phyloP scores from a whole-genome alignment of 2,888 invertebrate species.

The Aethes cnicana region DNA sequence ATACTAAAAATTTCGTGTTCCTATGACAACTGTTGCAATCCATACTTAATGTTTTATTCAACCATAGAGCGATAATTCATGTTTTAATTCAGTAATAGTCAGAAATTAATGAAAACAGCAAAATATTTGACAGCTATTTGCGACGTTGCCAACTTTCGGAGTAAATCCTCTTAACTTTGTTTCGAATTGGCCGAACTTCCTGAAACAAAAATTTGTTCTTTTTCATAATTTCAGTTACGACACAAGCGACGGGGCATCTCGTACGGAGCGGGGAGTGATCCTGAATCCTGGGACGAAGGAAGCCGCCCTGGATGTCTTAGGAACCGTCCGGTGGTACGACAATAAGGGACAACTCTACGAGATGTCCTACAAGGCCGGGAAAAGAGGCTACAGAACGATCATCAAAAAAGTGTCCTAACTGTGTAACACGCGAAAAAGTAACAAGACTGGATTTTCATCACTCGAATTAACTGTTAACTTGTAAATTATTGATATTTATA shows the following conservation, averaged over 20 bases:
- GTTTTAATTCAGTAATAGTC: too few species aligned
- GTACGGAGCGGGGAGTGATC: slow-evolving; percentile 74
- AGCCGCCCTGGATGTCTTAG: slow-evolving; percentile 65
- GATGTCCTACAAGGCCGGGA: slow-evolving; percentile 78
- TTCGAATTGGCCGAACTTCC: too few species aligned
- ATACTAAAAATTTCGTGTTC: too few species aligned
- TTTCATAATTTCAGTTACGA: slow-evolving; percentile 61
- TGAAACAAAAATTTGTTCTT: slow-evolving; percentile 37
- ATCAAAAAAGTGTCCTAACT: slow-evolving; percentile 65
- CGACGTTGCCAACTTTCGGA: too few species aligned
- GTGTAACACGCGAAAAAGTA: slow-evolving; percentile 31
- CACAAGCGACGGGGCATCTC: slow-evolving; percentile 77
- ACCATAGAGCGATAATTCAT: too few species aligned
- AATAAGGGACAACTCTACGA: slow-evolving; percentile 73
- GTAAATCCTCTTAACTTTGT: too few species aligned
- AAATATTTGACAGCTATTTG: too few species aligned
- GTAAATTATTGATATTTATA: slow-evolving; percentile 4
- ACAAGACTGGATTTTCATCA: slow-evolving; percentile 54
- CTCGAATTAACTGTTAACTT: slow-evolving; percentile 28
- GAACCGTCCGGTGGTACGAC: slow-evolving; percentile 75
- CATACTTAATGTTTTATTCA: too few species aligned
- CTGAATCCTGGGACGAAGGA: slow-evolving; percentile 63
- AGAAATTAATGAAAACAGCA: too few species aligned
- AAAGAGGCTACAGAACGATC: slow-evolving; percentile 72
- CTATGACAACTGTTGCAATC: too few species aligned